Evolutionary conservation across 2,113 vertebrate species (phyloP), one percentile per base, ranked within the genome.

Genomic region (Cricetomys ansorgei): DNA sequence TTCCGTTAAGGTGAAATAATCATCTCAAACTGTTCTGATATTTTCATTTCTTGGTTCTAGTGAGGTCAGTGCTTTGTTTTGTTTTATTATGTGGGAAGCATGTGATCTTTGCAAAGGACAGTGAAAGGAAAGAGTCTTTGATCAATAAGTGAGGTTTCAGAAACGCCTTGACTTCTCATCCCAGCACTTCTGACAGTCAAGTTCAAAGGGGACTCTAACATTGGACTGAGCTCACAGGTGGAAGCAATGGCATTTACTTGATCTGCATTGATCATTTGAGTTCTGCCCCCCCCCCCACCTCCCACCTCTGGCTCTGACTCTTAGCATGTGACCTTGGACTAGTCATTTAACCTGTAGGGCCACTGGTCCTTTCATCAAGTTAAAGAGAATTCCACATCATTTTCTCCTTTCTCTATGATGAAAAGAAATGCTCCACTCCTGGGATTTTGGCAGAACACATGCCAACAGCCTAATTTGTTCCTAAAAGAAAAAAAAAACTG

Each of bases 401-500:
- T 84, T 88, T 80, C n/a, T 79, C 55, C 53, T 64, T 73, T 81
- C 69, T 87, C 43, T 72, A 50, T 40, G 27, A 67, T 64, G 16
- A 87, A 91, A 23, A 27, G 50, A 89, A 92, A 77, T 40, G 29
- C 12, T 80, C 0, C 48, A 34, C 34, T 43, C n/a, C 37, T 85
- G 31, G 64, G 25, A 83, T 92, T 91, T 94, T 91, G 86, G 50
- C 48, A 86, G 62, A 43, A 86, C 77, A 69, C 37, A 67, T 48
- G 43, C 43, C 65, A 37, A 96, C 8, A 73, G 31, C 48, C 62
- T 91, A 79, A 94, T 80, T 80, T 84, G 94, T 72, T 96, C 48
- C 55, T 91, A 70, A 96, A 87, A 93, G 89, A 75, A 91, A 94
- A 87, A 93, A 92, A 75, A 91, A 94, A 31, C 45, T 70, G 1